These are phyloP conservation scores for Phaenicophaeus curvirostris DNA, from an alignment of 2,797 vertebrate species.

Conservation along the genomic window DNA sequence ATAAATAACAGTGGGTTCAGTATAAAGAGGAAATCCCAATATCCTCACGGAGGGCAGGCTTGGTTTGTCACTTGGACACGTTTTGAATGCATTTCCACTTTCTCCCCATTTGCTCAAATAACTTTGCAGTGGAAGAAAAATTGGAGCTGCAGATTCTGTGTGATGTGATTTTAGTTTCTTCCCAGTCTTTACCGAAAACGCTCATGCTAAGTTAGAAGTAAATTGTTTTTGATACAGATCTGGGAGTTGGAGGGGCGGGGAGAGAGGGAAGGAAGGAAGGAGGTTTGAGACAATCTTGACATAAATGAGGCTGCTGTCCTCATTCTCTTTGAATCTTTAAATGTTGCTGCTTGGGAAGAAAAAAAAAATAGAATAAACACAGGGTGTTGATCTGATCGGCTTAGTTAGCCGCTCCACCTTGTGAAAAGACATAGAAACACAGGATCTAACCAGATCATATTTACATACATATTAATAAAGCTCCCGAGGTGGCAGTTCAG, in stretches of 20 bases:
- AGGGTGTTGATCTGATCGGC: neutral
- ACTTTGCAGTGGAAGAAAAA: constrained; percentile 55
- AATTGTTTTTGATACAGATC: constrained; percentile 14
- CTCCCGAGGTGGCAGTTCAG: constrained; percentile 53
- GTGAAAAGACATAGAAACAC: constrained; percentile 35
- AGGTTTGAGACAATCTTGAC: constrained; percentile 9
- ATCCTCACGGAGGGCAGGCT: constrained; percentile 24
- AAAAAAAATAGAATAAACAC: neutral
- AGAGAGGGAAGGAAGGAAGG: neutral
- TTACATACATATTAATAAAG: constrained; percentile 54
- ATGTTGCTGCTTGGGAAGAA: neutral
- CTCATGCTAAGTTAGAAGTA: constrained; percentile 16
- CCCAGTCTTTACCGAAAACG: neutral
- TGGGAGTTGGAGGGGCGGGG: neutral
- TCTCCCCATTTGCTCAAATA: constrained; percentile 48
- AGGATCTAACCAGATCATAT: constrained; percentile 37
- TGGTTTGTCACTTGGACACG: constrained; percentile 44
- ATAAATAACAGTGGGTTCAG: constrained; percentile 32
- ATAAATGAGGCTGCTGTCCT: constrained; percentile 14
- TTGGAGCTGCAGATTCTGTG: constrained; percentile 20
- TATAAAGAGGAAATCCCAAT: constrained; percentile 28
- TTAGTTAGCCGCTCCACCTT: constrained; percentile 59
- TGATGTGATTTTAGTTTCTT: constrained; percentile 52
- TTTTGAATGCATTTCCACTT: constrained; percentile 45
- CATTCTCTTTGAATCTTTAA: constrained; percentile 23